Conservation (phyloP, 2,888 invertebrate species). For the Morpho helenor region DNA sequence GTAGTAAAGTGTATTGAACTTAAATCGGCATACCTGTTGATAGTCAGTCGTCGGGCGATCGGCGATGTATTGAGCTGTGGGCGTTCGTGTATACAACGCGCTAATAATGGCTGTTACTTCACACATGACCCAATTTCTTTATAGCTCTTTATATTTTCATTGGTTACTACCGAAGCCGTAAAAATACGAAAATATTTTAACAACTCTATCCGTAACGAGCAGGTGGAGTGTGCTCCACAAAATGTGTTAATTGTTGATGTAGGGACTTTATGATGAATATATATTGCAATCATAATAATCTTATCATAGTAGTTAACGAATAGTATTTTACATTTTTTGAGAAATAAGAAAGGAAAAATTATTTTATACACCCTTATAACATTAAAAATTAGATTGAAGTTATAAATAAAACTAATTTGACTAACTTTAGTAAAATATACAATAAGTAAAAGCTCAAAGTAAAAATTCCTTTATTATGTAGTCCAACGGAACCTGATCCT, state of each 20-base stretch:
- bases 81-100: constrained; percentile 39
- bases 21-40: constrained; percentile 27
- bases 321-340: too few species aligned
- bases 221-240: neutral
- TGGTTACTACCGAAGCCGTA: constrained; percentile 32
- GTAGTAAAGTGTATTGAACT: constrained; percentile 17
- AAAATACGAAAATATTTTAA: constrained; percentile 34
- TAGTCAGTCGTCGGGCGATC: constrained; percentile 24
- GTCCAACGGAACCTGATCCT: too few species aligned
- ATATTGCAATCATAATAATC: too few species aligned
- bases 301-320: too few species aligned
- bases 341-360: too few species aligned
- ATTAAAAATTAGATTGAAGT: too few species aligned
- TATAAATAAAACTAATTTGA: too few species aligned
- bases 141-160: constrained; percentile 40
- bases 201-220: constrained; percentile 8
- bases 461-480: too few species aligned
- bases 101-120: constrained; percentile 34
- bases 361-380: too few species aligned
- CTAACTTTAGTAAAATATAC: too few species aligned
- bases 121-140: constrained; percentile 50
- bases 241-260: neutral
- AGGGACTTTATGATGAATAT: neutral
- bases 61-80: constrained; percentile 16
- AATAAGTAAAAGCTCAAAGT: too few species aligned